phyloP scores from a whole-genome alignment of 2,113 vertebrate genomes.

The Rhineura floridana region DNA sequence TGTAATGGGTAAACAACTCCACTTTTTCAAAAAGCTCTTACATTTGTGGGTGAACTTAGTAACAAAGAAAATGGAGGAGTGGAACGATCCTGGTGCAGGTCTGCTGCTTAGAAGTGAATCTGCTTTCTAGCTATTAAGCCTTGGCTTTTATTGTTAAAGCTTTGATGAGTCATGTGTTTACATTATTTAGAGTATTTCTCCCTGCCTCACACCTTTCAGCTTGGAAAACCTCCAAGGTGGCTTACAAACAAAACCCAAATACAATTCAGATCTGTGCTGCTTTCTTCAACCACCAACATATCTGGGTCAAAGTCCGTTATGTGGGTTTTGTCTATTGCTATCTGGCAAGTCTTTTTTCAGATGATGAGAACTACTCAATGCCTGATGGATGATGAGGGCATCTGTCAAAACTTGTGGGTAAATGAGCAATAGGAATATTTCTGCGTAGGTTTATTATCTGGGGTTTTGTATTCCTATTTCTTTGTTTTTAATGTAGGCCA shows the following conservation, averaged over 20 bases:
- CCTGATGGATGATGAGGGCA: neutral
- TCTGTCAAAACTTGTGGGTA: neutral
- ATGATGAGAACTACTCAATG: neutral
- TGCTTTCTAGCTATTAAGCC: neutral
- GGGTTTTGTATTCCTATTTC: too few relatives aligned
- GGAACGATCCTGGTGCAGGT: neutral
- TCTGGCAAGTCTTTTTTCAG: neutral
- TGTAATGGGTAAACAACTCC: neutral
- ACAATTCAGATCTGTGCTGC: neutral
- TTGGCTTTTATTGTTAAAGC: neutral
- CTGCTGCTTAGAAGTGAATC: neutral
- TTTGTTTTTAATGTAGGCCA: too few relatives aligned
- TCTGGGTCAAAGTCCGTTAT: neutral
- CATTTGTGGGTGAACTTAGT: neutral
- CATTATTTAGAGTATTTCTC: neutral
- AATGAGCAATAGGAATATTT: neutral
- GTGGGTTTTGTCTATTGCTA: neutral
- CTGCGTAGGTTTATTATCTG: neutral
- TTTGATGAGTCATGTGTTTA: neutral
- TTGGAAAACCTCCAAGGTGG: neutral
- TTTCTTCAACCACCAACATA: neutral
- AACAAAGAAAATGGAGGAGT: neutral
- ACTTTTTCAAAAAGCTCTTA: constrained; percentile 25
- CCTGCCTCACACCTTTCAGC: neutral
- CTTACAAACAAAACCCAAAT: neutral